Conservation (phyloP, 2,888 invertebrate genomes). For the Perdita meconis region DNA sequence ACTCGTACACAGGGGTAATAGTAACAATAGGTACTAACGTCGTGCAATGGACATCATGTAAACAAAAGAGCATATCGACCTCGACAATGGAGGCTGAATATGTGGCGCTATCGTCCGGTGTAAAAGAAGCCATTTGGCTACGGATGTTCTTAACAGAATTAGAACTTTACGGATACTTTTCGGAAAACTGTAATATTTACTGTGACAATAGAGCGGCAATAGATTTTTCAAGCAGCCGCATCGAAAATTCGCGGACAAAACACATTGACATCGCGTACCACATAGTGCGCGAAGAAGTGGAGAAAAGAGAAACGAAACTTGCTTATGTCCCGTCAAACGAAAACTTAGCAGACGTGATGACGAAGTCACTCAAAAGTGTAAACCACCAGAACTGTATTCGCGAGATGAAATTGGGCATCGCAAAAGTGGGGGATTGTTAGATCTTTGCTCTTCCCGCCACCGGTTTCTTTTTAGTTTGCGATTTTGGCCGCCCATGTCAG, state of each 20-base stretch:
- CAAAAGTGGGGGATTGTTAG: no score
- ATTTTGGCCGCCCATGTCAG: no score
- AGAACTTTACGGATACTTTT: neutral
- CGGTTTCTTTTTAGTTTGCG: no score
- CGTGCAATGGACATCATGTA: neutral
- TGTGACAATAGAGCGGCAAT: conserved; percentile 1
- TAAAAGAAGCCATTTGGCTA: neutral
- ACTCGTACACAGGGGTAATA: conserved; percentile 10
- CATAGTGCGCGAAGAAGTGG: no score
- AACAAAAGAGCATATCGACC: conserved; percentile 1
- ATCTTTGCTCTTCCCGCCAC: no score
- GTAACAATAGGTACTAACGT: conserved; percentile 15
- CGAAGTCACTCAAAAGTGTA: no score
- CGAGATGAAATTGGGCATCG: no score
- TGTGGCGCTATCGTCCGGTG: neutral
- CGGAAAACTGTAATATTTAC: neutral
- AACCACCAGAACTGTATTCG: no score
- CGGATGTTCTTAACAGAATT: neutral
- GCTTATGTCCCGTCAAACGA: no score
- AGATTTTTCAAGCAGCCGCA: neutral
- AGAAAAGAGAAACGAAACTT: no score
- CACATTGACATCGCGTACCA: no score
- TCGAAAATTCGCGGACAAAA: neutral
- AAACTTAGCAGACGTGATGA: no score
- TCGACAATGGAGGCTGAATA: conserved; percentile 17